Conservation (phyloP, 2,113 vertebrate genomes). For the Colossoma macropomum region DNA sequence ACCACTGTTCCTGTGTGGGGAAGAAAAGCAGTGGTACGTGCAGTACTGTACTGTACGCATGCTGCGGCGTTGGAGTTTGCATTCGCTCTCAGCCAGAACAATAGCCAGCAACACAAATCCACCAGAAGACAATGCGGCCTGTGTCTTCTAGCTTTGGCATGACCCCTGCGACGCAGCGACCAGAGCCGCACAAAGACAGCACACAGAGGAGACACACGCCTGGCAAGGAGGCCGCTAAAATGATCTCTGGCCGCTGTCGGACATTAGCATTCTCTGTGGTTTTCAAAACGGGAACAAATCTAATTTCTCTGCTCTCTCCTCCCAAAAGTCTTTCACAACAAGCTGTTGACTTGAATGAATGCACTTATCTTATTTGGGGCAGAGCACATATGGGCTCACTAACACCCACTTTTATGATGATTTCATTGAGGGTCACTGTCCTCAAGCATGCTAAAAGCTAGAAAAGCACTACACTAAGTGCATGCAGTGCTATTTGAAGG, state of each 20-base stretch:
- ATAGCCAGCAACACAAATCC: conserved; percentile 67
- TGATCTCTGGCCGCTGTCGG: background rate
- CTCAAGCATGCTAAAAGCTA: conserved; percentile 31
- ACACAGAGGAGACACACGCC: conserved; percentile 59
- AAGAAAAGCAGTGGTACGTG: conserved; percentile 26
- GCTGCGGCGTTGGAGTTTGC: conserved; percentile 37
- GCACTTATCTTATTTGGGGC: background rate
- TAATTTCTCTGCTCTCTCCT: conserved; percentile 26
- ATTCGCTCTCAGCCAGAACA: conserved; percentile 65
- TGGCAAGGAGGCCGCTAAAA: conserved; percentile 34
- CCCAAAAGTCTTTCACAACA: background rate
- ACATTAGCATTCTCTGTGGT: conserved; percentile 34
- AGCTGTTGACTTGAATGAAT: conserved; percentile 28
- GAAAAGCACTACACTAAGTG: conserved; percentile 12
- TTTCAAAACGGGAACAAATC: conserved; percentile 25
- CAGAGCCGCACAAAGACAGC: conserved; percentile 68
- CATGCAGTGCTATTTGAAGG: conserved; percentile 4
- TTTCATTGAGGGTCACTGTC: conserved; percentile 12
- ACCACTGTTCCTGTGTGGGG: conserved; percentile 20
- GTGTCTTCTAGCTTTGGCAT: conserved; percentile 59
- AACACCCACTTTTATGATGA: conserved; percentile 8
- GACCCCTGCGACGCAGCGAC: conserved; percentile 51
- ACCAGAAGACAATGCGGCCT: conserved; percentile 71
- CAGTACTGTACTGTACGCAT: conserved; percentile 41
- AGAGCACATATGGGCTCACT: background rate